Percentiles rank a stretch among this genome's conserved stretches.
These are phyloP conservation scores for Manacus vitellinus DNA, from an alignment of 2,113 vertebrate genomes.

Conservation along the genomic window DNA sequence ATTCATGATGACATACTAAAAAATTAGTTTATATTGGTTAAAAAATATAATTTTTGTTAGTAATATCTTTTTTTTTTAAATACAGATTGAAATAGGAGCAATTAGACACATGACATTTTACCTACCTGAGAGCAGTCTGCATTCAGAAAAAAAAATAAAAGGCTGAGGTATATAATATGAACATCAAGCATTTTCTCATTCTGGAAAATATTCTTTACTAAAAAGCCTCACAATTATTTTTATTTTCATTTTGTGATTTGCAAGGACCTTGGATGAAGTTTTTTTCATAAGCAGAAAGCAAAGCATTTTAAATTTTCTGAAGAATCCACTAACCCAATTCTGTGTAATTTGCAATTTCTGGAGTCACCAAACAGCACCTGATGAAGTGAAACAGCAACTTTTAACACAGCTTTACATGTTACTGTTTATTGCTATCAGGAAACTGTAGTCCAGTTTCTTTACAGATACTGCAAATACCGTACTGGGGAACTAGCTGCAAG, in stretches of 20 bases:
- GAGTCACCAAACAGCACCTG: not conserved
- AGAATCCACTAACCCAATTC: not conserved
- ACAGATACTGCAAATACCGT: not conserved
- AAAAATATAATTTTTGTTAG: not conserved
- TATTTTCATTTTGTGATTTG: not conserved
- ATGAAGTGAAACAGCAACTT: not conserved
- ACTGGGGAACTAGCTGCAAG: not conserved
- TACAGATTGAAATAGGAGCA: not conserved
- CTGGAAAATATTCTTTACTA: not conserved
- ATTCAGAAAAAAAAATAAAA: not conserved
- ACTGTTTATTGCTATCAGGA: not conserved
- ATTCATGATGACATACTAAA: not conserved
- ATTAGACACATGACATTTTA: not conserved
- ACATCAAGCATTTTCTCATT: not conserved
- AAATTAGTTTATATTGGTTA: not conserved
- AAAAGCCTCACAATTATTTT: not conserved
- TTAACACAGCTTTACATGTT: not conserved
- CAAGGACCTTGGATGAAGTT: not conserved
- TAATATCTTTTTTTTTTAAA: not conserved
- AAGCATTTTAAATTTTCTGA: not conserved
- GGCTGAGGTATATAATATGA: not conserved
- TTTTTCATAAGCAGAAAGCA: not conserved
- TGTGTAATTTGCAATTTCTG: not conserved
- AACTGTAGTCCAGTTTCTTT: not conserved
- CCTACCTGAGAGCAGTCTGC: not conserved